Evolutionary conservation across 2,888 invertebrate genomes (phyloP).

Genomic region (Myathropa florea): DNA sequence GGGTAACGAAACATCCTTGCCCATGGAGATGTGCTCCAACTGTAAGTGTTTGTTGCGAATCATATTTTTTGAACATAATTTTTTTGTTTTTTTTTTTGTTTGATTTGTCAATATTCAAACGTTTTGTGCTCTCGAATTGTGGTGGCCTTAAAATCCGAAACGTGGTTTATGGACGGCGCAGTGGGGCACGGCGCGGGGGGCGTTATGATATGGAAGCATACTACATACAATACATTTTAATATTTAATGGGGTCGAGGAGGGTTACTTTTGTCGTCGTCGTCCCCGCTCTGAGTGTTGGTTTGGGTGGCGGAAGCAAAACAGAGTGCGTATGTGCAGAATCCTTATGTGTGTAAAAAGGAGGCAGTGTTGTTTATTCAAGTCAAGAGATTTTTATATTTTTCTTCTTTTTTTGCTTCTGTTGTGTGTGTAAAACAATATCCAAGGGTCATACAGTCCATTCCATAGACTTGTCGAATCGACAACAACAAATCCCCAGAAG

Average conservation of each 20-base stretch:
- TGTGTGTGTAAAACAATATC: slow-evolving; percentile 17
- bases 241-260: slow-evolving; percentile 42
- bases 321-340: slow-evolving; percentile 59
- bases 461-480: slow-evolving; percentile 2
- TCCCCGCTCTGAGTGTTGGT: background rate
- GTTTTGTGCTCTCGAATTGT: background rate
- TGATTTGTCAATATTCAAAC: background rate
- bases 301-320: slow-evolving; percentile 15
- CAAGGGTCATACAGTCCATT: slow-evolving; percentile 15
- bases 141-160: background rate
- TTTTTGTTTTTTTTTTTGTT: background rate
- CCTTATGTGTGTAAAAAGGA: slow-evolving; percentile 28
- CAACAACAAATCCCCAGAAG: slow-evolving; percentile 1
- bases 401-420: no score
- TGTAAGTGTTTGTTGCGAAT: slow-evolving; percentile 82
- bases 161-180: background rate
- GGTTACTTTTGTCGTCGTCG: slow-evolving; percentile 11
- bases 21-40: slow-evolving; percentile 92
- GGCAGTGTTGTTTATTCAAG: slow-evolving; percentile 5
- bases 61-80: slow-evolving; percentile 11
- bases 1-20: slow-evolving; percentile 91
- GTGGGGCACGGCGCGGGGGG: background rate
- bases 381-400: background rate
- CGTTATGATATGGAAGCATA: background rate
- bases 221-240: slow-evolving; percentile 23